Conservation (phyloP, 1,140 invertebrate species). For the Pollicipes pollicipes region DNA sequence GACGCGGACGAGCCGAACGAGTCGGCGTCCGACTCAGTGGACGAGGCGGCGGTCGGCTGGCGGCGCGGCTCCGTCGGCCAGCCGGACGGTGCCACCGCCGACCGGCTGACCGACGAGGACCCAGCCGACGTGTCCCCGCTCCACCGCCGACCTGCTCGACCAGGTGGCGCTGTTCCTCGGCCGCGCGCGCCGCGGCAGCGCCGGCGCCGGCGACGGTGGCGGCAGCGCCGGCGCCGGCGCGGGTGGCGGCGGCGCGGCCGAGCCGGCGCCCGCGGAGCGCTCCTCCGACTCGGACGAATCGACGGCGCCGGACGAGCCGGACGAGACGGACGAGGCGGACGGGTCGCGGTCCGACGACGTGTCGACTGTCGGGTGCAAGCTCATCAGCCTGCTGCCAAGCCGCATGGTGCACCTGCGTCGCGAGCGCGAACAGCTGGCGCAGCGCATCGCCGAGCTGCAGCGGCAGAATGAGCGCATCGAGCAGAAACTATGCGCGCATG, state of each 20-base stretch:
- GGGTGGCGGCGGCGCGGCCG: no score
- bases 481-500: not conserved
- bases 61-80: no score
- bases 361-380: slow-evolving; percentile 11
- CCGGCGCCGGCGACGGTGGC: slow-evolving; percentile 2
- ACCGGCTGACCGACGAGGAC: no score
- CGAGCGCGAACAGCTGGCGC: slow-evolving; percentile 16
- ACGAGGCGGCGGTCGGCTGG: no score
- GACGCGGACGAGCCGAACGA: no score
- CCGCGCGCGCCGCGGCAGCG: slow-evolving; percentile 5
- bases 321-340: not conserved
- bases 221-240: slow-evolving; percentile 4
- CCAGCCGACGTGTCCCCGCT: not conserved
- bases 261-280: no score
- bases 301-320: slow-evolving; percentile 7
- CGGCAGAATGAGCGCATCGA: slow-evolving; percentile 13
- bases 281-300: no score
- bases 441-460: slow-evolving; percentile 7
- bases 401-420: slow-evolving; percentile 17
- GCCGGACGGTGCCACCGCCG: no score
- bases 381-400: slow-evolving; percentile 18
- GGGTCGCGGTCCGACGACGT: not conserved
- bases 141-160: slow-evolving; percentile 8
- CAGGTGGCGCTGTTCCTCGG: slow-evolving; percentile 9
- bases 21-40: no score